phyloP scores from a whole-genome alignment of 2,797 vertebrate species.

The Kryptolebias ocellatus region DNA sequence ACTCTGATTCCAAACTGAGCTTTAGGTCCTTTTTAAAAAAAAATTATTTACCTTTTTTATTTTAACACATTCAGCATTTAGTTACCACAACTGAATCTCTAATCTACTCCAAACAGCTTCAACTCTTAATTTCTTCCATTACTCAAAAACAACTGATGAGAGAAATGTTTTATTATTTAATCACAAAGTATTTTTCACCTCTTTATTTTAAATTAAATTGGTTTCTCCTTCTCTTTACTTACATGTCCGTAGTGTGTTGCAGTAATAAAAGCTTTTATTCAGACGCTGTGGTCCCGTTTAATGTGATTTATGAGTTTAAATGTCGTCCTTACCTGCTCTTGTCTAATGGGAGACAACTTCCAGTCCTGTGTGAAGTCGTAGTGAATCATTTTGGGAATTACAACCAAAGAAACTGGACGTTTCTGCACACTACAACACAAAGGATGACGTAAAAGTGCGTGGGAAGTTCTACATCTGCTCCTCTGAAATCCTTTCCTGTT shows the following conservation, averaged over 20 bases:
- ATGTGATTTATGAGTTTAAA: no score
- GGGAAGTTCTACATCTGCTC: neutral
- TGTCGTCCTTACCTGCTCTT: neutral
- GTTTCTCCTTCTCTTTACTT: no score
- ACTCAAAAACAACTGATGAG: neutral
- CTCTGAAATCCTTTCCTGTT: constrained; percentile 15
- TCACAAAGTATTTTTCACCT: no score
- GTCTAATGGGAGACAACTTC: constrained; percentile 7
- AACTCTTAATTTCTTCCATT: neutral
- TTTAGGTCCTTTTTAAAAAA: no score
- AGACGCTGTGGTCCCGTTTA: no score
- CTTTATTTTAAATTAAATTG: no score
- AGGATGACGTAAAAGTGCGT: neutral
- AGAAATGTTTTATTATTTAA: no score
- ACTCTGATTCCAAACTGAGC: no score
- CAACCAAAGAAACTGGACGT: neutral
- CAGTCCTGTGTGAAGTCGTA: neutral
- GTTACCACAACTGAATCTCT: neutral
- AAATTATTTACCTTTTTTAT: neutral
- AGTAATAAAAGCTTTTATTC: no score
- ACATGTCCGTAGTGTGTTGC: no score
- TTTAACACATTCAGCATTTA: neutral
- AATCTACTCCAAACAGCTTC: neutral
- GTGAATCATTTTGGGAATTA: neutral
- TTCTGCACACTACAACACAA: neutral